Conservation (phyloP, 1,140 invertebrate species). For the Drosophila grimshawi region DNA sequence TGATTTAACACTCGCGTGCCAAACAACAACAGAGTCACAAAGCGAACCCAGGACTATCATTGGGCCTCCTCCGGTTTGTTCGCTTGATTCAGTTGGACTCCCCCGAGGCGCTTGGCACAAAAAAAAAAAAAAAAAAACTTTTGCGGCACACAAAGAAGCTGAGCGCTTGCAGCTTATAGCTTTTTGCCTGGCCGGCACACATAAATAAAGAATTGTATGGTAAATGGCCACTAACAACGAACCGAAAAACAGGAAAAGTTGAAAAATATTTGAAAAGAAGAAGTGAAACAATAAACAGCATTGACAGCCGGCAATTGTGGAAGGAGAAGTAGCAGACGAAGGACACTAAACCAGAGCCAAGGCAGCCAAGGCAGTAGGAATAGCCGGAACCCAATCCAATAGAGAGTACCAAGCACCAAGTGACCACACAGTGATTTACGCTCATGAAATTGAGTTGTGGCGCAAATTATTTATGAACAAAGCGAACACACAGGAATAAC, state of each 20-base stretch:
- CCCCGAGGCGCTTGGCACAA: slow-evolving; percentile 24
- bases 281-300: slow-evolving; percentile 65
- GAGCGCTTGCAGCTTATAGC: slow-evolving; percentile 19
- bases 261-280: slow-evolving; percentile 69
- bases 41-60: slow-evolving; percentile 29
- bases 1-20: slow-evolving; percentile 68
- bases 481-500: slow-evolving; percentile 76
- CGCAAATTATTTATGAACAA: slow-evolving; percentile 82
- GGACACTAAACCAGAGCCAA: neutral
- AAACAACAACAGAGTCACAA: slow-evolving; percentile 15
- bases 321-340: neutral
- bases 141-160: slow-evolving; percentile 39
- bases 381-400: slow-evolving; percentile 25
- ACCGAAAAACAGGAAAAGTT: slow-evolving; percentile 51
- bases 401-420: slow-evolving; percentile 40
- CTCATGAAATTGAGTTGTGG: slow-evolving; percentile 82
- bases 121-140: slow-evolving; percentile 46
- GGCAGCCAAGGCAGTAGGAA: neutral
- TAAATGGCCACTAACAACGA: slow-evolving; percentile 65
- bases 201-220: slow-evolving; percentile 78
- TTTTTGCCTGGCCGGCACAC: slow-evolving; percentile 33
- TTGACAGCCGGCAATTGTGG: slow-evolving; percentile 36
- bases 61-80: slow-evolving; percentile 19
- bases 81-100: slow-evolving; percentile 26
- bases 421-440: slow-evolving; percentile 81